A percentile compares a stretch with the other conserved stretches of the same genome.
These are phyloP conservation scores for Clarias magur DNA, from an alignment of 2,113 vertebrate species.

Conservation along the genomic window DNA sequence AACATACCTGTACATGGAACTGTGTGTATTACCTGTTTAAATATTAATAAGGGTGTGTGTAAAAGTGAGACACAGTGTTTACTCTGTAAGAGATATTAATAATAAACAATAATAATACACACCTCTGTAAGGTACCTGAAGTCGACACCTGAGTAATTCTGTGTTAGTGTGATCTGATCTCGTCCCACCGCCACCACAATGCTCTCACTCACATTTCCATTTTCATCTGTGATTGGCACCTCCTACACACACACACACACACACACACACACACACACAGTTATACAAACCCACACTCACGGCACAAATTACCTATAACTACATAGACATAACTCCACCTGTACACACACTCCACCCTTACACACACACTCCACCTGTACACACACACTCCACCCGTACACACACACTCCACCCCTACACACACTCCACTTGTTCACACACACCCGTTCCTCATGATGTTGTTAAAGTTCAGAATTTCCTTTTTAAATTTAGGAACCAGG, in stretches of 20 bases:
- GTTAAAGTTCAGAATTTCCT: too few species aligned
- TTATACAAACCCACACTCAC: background rate
- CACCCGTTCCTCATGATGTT: too few species aligned
- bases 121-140: background rate
- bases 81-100: background rate
- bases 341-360: too few species aligned
- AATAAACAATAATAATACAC: background rate
- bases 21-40: background rate
- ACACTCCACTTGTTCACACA: too few species aligned
- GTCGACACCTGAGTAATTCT: background rate
- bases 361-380: too few species aligned
- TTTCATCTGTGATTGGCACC: background rate
- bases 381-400: too few species aligned
- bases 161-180: background rate
- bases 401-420: too few species aligned
- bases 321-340: background rate
- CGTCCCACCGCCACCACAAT: background rate
- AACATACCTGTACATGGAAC: background rate
- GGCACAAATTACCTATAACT: too few species aligned
- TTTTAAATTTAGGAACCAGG: too few species aligned
- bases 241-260: background rate
- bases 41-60: background rate
- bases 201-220: background rate
- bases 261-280: background rate
- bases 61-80: background rate